Evolutionary conservation across 2,888 invertebrate genomes (phyloP), one percentile per base, ranked within the genome.

Genomic region (Nebria brevicollis): DNA sequence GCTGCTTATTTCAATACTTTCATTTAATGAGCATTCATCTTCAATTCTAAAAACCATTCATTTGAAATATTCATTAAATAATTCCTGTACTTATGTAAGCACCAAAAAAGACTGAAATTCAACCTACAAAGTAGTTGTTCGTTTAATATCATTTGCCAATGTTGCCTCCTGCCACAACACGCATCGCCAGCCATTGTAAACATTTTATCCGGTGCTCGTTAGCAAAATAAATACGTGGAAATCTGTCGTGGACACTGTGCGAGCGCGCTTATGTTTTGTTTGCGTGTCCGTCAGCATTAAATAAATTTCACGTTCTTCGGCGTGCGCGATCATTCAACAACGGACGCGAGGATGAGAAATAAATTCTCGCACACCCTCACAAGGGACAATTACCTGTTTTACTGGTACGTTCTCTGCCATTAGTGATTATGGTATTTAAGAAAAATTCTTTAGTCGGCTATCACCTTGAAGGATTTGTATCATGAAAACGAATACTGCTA

Each of bases 171-270:
- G 1, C 20, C 20, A 20, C 20, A 20, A 20, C 20, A 20, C 20
- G 7, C 54, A 54, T 54, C 54, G 13, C 54, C 54, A 34, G 34
- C 54, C 54, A 13, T 13, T 54, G 54, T 54, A 54, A 54, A 54
- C 54, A 54, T 11, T 54, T 54, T 13, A 54, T 54, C 54, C 13
- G 54, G 54, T 54, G 54, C 54, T 54, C 54, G 13, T 54, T 54
- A 54, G 54, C 54, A 54, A 54, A 54, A 54, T 54, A 54, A 54
- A 54, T 54, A 54, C 54, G 54, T 54, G 54, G 54, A 54, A 54
- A 54, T 54, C 54, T 54, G 54, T 54, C 54, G 54, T 54, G 54
- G 54, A 8, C 54, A 54, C 54, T 13, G 11, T 54, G 54, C 8
- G 54, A 6, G 54, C 54, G 54, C 54, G 54, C 54, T 54, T 54